Percentiles rank a stretch among this genome's conserved stretches.
Evolutionary conservation across 2,888 invertebrate genomes (phyloP).

Genomic region (Polyploca ridens): DNA sequence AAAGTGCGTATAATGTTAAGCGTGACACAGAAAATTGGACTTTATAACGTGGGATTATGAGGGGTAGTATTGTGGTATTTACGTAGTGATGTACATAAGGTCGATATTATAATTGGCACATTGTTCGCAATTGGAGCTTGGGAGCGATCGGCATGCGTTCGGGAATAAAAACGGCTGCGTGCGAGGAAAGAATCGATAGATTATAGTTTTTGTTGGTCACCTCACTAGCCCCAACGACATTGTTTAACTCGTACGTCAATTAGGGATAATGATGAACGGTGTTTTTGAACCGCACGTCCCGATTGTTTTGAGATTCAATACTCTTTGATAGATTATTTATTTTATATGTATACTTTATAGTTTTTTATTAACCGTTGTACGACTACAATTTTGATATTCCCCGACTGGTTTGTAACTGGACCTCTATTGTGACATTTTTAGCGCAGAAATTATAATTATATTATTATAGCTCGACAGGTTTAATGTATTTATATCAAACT

Average conservation of each 20-base stretch:
- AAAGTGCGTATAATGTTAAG: conserved; percentile 60
- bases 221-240: conserved; percentile 70
- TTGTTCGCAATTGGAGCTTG: conserved; percentile 62
- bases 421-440: not conserved
- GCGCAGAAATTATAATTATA: not conserved
- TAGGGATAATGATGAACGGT: conserved; percentile 77
- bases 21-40: conserved; percentile 35
- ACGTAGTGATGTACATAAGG: conserved; percentile 55
- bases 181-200: conserved; percentile 76
- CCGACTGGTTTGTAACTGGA: conserved; percentile 23
- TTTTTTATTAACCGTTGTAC: conserved; percentile 27
- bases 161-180: conserved; percentile 71
- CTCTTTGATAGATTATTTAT: conserved; percentile 38
- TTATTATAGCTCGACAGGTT: not conserved
- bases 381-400: conserved; percentile 20
- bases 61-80: conserved; percentile 33
- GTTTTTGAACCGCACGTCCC: conserved; percentile 59
- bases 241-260: conserved; percentile 75
- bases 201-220: conserved; percentile 71
- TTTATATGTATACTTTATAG: not conserved
- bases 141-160: conserved; percentile 68
- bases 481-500: not conserved
- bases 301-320: conserved; percentile 55
- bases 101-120: conserved; percentile 72
- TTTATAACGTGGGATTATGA: conserved; percentile 38